phyloP scores from a whole-genome alignment of 2,113 vertebrate species.

The Barnardius zonarius region DNA sequence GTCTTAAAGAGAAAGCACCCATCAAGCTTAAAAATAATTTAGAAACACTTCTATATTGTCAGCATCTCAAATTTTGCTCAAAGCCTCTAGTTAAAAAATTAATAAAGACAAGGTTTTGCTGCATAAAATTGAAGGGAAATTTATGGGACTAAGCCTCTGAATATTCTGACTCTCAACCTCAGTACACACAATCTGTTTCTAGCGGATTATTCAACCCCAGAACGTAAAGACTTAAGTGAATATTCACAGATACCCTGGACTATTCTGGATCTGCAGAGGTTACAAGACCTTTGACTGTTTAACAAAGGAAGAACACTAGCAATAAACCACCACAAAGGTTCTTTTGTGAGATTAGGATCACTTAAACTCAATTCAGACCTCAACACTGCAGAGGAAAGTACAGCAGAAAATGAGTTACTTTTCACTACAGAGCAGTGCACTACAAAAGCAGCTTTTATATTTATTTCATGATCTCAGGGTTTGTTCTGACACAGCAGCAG shows the following conservation, averaged over 20 bases:
- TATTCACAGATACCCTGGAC: neutral
- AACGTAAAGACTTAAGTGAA: neutral
- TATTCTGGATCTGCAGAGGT: neutral
- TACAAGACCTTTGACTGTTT: neutral
- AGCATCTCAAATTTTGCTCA: neutral
- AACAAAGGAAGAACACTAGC: neutral
- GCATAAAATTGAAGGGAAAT: neutral
- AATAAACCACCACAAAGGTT: slow-evolving; percentile 24
- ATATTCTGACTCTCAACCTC: neutral
- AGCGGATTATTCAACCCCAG: neutral
- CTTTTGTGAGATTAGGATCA: slow-evolving; percentile 56
- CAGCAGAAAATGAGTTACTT: slow-evolving; percentile 44
- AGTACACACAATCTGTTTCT: neutral
- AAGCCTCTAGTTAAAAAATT: neutral
- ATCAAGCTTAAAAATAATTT: slow-evolving; percentile 2
- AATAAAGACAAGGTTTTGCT: neutral
- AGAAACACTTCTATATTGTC: neutral
- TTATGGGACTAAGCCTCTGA: neutral
- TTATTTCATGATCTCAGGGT: slow-evolving; percentile 28
- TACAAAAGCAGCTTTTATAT: slow-evolving; percentile 62
- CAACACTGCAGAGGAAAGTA: slow-evolving; percentile 5
- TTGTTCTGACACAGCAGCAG: slow-evolving; percentile 46
- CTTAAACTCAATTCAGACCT: slow-evolving; percentile 20
- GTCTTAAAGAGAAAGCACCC: neutral
- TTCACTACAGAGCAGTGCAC: slow-evolving; percentile 2